Conservation (phyloP, 2,113 vertebrate species). For the Tachysurus fulvidraco region DNA sequence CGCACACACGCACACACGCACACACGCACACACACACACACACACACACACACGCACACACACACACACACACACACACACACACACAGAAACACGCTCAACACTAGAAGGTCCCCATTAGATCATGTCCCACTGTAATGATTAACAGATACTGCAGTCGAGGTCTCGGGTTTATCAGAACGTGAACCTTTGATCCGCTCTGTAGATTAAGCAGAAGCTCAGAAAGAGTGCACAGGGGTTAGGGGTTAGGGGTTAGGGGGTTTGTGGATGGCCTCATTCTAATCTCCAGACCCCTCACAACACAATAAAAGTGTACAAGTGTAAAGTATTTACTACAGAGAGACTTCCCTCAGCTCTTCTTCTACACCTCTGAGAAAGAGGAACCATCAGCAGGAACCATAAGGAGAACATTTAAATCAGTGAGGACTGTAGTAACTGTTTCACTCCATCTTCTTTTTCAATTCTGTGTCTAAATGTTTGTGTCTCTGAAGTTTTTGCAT, state of each 20-base stretch:
- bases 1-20: neutral
- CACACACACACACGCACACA: neutral
- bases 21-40: neutral
- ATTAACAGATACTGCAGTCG: constrained; percentile 25
- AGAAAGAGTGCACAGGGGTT: constrained; percentile 5
- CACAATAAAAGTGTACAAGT: constrained; percentile 17
- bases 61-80: constrained; percentile 11
- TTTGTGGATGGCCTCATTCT: neutral
- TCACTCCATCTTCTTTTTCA: neutral
- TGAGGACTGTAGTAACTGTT: neutral
- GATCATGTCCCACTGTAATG: neutral
- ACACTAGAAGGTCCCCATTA: neutral
- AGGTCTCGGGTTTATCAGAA: constrained; percentile 24
- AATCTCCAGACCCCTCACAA: constrained; percentile 24
- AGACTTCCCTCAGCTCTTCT: neutral
- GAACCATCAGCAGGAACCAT: neutral
- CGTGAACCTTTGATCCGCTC: constrained; percentile 17
- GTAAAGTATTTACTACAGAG: constrained; percentile 21
- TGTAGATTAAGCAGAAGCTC: constrained; percentile 18
- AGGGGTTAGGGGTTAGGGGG: neutral
- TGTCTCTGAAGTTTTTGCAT: neutral
- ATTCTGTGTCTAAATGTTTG: neutral
- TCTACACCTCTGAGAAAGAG: neutral
- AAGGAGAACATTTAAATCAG: neutral
- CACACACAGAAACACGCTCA: neutral